Conservation (phyloP, 2,797 vertebrate species). For the Spinibarbus caldwelli region DNA sequence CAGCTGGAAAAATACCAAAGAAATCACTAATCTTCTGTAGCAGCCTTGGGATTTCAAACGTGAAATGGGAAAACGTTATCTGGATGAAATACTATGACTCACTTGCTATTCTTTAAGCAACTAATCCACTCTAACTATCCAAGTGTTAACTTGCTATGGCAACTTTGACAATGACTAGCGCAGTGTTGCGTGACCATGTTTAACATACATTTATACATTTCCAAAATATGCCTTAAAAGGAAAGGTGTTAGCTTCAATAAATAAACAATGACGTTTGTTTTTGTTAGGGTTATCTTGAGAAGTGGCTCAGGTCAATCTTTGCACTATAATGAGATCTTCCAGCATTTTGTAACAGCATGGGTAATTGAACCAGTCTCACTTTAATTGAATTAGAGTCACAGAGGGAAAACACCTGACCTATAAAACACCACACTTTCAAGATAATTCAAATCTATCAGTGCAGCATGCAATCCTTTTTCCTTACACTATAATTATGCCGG, state of each 20-base stretch:
- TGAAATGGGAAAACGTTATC: constrained; percentile 57
- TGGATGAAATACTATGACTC: constrained; percentile 31
- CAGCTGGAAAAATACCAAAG: constrained; percentile 39
- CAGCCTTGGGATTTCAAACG: constrained; percentile 42
- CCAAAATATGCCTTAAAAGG: not conserved
- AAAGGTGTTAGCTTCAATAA: not conserved
- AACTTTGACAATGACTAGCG: constrained; percentile 26
- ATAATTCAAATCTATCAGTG: constrained; percentile 40
- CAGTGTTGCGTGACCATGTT: not conserved
- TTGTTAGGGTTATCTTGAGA: constrained; percentile 3
- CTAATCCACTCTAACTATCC: constrained; percentile 43
- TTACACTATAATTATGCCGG: constrained; percentile 37
- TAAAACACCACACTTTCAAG: constrained; percentile 40
- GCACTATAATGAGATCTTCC: constrained; percentile 42
- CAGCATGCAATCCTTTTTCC: constrained; percentile 21
- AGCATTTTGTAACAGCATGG: constrained; percentile 46
- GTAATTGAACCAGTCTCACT: constrained; percentile 51
- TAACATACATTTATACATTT: not conserved
- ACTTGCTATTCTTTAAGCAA: constrained; percentile 33
- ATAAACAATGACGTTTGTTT: not conserved
- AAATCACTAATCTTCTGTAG: constrained; percentile 45
- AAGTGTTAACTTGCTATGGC: constrained; percentile 43
- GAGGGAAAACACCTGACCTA: constrained; percentile 40
- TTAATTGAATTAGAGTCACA: constrained; percentile 49
- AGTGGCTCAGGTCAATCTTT: constrained; percentile 28